Base-by-base conservation (phyloP, 1,140 invertebrate species). In the Hestina assimilis region DNA sequence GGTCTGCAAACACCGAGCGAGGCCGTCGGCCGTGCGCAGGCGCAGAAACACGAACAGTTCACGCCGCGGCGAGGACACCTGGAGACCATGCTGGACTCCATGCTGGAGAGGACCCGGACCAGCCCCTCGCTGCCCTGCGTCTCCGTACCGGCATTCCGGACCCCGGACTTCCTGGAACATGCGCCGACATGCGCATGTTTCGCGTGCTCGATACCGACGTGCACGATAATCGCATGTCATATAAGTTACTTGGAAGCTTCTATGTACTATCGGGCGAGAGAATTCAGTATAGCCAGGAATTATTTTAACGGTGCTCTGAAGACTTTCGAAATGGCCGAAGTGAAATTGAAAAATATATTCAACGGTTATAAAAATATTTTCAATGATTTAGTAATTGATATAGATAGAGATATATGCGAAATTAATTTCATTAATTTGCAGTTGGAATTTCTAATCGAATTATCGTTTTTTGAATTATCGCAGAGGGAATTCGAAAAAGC, bases 391-490 rank as follows among this genome's bases (percentile, higher is more conserved):
- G 24, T 81, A 0, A 50, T 68, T 0, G 63, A 75, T 9, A 48
- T 59, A 1, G 45, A 65, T 1, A 50, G 61, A 21, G 43, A 40
- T 3, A 9, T 17, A 0, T 47, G 52, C 19, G 40, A 53, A 0
- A 51, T 56, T 2, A 59, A 83, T 11, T 62, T 79, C 4, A 66
- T 29, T 3, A 42, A 23, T 0, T 48, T 75, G 0, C 48, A 72
- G n/a, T 19, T 81, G 0, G 78, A 83, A 6, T 58, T 78, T 23
- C 26, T 84, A 4, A 67, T 85, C 0, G 82, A 87, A 21, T 57
- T 65, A 5, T 53, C 73, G 1, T 74, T 63, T 54, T 80, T 79
- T 19, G 75, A 84, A 40, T 12, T 87, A 9, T 63, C 73, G 0
- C 48, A 64, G 21, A 50, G 43, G 0, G 66, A 66, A 23, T 66